Base-by-base conservation (phyloP, 2,888 invertebrate genomes). In the Thera britannica region DNA sequence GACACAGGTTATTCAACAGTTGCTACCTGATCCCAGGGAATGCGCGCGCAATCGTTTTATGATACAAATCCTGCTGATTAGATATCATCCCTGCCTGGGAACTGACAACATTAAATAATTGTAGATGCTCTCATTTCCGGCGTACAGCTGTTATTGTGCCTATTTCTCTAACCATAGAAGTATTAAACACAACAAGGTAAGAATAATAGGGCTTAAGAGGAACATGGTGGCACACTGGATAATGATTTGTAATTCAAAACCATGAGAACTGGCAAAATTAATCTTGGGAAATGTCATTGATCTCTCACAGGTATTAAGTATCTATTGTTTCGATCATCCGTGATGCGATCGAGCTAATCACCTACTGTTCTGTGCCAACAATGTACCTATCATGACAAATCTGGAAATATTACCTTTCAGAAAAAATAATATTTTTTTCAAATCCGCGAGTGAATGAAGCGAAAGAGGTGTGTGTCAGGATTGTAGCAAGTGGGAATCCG, bases 51-150 rank as follows among this genome's bases (percentile, higher is more conserved):
- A 86, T 88, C 84, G 87, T 88, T 85, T 87, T 88, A 83, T 79
- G 82, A 85, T 85, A 83, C 89, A 88, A 86, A 89, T 87, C 84
- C 85, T 81, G 78, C 83, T 86, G 92, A 93, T 92, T 93, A 92
- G 92, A 93, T 93, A 92, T 80, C 86, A 83, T 82, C 84, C 87
- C 68, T 52, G 67, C 71, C 83, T 91, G 92, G 90, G 92, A 92
- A 91, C 87, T 81, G 86, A 83, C 88, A 86, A 88, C 89, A 84
- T 82, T 83, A 86, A 88, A 84, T 82, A 83, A 76, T 77, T 79
- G 38, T 63, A 51, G 58, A n/a, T 59, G 78, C 76, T 78, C 79
- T 76, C 76, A 81, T 86, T 85, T 84, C 83, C 81, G 80, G 81
- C 80, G 81, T 36, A 46, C 51, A 56, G 9, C 58, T 62, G 38